Conservation (phyloP, 2,888 invertebrate species). For the Plagodis pulveraria region DNA sequence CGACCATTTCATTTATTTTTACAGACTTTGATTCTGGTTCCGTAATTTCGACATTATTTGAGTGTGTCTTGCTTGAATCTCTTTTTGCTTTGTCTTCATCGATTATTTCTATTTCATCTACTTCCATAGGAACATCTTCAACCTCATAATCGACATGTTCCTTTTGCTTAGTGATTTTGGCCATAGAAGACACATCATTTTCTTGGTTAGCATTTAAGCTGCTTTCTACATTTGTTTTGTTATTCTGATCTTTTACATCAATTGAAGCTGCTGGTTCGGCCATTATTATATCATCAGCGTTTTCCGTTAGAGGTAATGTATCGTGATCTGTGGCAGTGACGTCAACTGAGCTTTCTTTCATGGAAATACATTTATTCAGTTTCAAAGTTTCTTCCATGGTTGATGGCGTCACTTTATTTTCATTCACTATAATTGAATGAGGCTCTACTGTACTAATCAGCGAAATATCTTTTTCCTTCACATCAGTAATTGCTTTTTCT, state of each 20-base stretch:
- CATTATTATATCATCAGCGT: not conserved
- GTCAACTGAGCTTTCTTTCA: not conserved
- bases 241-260: not conserved
- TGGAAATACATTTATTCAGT: not conserved
- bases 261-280: not conserved
- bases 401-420: not conserved
- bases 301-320: not conserved
- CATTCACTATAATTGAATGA: not conserved
- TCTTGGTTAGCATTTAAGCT: not conserved
- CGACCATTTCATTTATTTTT: not conserved
- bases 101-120: slow-evolving; percentile 25
- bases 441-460: no score
- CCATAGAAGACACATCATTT: not conserved
- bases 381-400: not conserved
- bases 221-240: not conserved
- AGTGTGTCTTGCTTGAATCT: not conserved
- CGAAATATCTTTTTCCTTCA: not conserved
- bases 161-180: not conserved
- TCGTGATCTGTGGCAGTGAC: not conserved
- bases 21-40: slow-evolving; percentile 2
- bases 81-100: slow-evolving; percentile 7
- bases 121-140: slow-evolving; percentile 23
- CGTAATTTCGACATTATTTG: slow-evolving; percentile 3
- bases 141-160: slow-evolving; percentile 4
- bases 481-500: not conserved